These are phyloP conservation scores for Adela reaumurella DNA, from an alignment of 2,888 invertebrate genomes.

Conservation along the genomic window DNA sequence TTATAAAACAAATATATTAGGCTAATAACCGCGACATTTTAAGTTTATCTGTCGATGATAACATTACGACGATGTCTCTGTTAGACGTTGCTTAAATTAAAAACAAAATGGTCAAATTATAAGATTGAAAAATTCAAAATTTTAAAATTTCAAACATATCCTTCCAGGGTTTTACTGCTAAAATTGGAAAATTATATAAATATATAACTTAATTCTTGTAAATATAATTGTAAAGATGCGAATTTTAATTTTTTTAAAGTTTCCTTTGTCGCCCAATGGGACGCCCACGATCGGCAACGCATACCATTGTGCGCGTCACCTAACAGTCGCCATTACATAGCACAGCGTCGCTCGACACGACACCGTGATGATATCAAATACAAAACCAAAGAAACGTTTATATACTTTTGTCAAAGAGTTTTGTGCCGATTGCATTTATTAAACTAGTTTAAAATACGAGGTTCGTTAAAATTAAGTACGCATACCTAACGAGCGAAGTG, in stretches of 20 bases:
- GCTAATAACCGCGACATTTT: neutral
- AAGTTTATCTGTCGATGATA: neutral
- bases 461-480: neutral
- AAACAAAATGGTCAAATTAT: no score
- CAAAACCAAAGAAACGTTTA: neutral
- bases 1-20: conserved; percentile 36
- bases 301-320: no score
- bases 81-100: no score
- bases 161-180: conserved; percentile 13
- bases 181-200: neutral
- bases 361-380: neutral
- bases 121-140: conserved; percentile 1
- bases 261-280: no score
- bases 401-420: neutral
- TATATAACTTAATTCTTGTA: neutral
- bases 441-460: neutral
- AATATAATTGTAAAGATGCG: neutral
- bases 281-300: no score
- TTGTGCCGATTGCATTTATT: neutral
- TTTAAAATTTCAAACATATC: conserved; percentile 16
- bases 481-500: no score
- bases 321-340: no score
- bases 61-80: no score
- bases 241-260: no score
- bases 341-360: no score